Evolutionary conservation across 1,140 invertebrate genomes (phyloP).

Genomic region (Scaptomyza hsui): DNA sequence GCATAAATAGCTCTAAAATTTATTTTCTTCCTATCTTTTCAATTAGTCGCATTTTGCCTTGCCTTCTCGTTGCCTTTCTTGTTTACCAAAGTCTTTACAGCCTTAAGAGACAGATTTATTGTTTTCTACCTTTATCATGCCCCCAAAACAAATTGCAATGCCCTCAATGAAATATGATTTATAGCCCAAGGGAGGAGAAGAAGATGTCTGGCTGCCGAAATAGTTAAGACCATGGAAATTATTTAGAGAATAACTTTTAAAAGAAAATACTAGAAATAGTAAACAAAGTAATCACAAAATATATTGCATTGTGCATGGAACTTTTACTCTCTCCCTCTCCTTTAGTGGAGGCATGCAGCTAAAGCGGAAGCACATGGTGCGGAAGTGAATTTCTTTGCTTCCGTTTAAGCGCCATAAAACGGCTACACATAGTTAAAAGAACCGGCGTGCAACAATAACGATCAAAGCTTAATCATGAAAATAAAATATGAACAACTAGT

Average conservation of each 20-base stretch:
- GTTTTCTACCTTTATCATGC: background rate
- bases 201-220: constrained; percentile 16
- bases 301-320: constrained; percentile 40
- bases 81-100: constrained; percentile 3
- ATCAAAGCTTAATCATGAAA: constrained; percentile 58
- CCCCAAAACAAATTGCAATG: constrained; percentile 28
- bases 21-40: background rate
- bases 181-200: constrained; percentile 28
- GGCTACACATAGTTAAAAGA: constrained; percentile 31
- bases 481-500: constrained; percentile 33
- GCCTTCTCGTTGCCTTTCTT: constrained; percentile 3
- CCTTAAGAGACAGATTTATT: constrained; percentile 46
- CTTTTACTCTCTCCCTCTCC: constrained; percentile 1
- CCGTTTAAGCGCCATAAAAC: constrained; percentile 49
- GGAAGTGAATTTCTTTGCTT: constrained; percentile 65
- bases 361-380: constrained; percentile 65
- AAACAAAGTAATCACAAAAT: constrained; percentile 34
- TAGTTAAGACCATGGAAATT: constrained; percentile 50
- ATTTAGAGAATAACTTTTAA: constrained; percentile 47
- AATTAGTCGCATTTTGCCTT: background rate
- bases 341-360: constrained; percentile 24
- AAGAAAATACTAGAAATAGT: constrained; percentile 25
- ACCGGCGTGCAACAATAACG: constrained; percentile 55
- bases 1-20: too few species aligned
- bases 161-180: constrained; percentile 48